Conservation (phyloP, 2,888 invertebrate genomes). For the Leucoma salicis region DNA sequence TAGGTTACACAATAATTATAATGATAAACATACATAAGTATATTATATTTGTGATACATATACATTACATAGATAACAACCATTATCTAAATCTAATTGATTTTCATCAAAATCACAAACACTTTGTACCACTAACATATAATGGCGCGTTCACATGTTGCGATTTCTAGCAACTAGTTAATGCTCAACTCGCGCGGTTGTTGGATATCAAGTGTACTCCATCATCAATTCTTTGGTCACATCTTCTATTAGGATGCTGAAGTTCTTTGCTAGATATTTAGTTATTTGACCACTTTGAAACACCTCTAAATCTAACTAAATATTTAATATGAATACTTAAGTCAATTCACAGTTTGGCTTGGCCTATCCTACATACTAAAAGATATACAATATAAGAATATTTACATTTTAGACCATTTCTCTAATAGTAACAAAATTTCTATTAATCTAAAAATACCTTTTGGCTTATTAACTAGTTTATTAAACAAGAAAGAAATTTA, state of each 20-base stretch:
- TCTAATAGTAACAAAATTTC: slow-evolving; percentile 45
- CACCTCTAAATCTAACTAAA: slow-evolving; percentile 24
- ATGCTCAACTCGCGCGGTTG: no score
- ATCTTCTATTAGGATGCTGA: no score
- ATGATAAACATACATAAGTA: slow-evolving; percentile 41
- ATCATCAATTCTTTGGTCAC: no score
- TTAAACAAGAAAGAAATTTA: no score
- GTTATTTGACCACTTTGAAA: no score
- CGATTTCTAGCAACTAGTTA: neutral
- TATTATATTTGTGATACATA: slow-evolving; percentile 45
- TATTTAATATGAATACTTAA: slow-evolving; percentile 24
- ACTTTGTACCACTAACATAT: slow-evolving; percentile 32
- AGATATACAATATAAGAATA: slow-evolving; percentile 28
- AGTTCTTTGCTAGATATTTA: no score
- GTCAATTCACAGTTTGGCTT: slow-evolving; percentile 65
- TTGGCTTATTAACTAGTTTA: slow-evolving; percentile 23
- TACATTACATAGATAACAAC: slow-evolving; percentile 45
- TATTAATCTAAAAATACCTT: slow-evolving; percentile 33
- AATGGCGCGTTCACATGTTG: slow-evolving; percentile 19
- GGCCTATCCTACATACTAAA: slow-evolving; percentile 46
- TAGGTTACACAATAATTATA: slow-evolving; percentile 43
- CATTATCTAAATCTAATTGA: slow-evolving; percentile 45
- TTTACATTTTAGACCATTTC: slow-evolving; percentile 42
- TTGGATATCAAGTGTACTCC: no score
- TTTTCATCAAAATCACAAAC: slow-evolving; percentile 43